Evolutionary conservation across 2,113 vertebrate species (phyloP).

Genomic region (Lipophrys pholis): DNA sequence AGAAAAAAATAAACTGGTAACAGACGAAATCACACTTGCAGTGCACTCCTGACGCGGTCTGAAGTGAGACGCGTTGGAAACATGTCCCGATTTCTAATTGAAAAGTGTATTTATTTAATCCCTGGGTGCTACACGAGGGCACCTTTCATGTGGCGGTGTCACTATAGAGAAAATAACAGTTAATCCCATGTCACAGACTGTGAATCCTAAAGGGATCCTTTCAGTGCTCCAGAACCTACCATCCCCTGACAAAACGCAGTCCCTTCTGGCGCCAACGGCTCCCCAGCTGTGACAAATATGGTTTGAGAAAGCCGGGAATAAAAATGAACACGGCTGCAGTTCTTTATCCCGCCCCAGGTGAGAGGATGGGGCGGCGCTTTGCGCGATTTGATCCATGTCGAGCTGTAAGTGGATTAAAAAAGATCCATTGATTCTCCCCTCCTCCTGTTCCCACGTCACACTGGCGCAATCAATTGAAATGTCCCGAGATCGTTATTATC

Average conservation of each 20-base stretch:
- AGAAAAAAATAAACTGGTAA: neutral
- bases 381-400: constrained; percentile 69
- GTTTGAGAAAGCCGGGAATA: constrained; percentile 63
- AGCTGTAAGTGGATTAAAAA: constrained; percentile 74
- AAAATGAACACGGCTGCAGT: constrained; percentile 52
- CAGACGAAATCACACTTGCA: constrained; percentile 1
- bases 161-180: constrained; percentile 65
- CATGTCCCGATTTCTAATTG: constrained; percentile 57
- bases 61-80: constrained; percentile 38
- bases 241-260: constrained; percentile 51
- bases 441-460: constrained; percentile 45
- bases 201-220: constrained; percentile 65
- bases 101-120: constrained; percentile 66
- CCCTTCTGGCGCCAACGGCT: constrained; percentile 54
- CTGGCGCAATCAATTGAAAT: constrained; percentile 72
- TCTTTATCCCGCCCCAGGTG: constrained; percentile 68
- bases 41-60: constrained; percentile 17
- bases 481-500: constrained; percentile 62
- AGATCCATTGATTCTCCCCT: constrained; percentile 69
- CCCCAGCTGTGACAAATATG: constrained; percentile 71
- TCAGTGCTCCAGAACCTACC: constrained; percentile 48
- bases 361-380: constrained; percentile 48
- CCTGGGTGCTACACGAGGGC: constrained; percentile 39
- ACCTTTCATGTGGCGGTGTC: constrained; percentile 56
- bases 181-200: constrained; percentile 73